Conservation (phyloP, 2,888 invertebrate genomes). For the Agrenia bidenticulata region DNA sequence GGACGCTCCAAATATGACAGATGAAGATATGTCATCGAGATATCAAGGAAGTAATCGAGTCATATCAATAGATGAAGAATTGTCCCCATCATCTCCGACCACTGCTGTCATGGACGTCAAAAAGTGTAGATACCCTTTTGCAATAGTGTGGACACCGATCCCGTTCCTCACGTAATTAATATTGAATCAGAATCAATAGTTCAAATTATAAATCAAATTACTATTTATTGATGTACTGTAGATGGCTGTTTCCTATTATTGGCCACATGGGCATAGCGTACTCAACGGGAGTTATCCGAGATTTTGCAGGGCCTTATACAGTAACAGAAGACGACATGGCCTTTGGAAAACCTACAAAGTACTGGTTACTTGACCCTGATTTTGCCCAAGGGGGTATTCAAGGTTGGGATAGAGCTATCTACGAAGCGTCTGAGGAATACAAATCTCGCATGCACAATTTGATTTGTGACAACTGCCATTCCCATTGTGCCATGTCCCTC, state of each 20-base stretch:
- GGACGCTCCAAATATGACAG: too few relatives aligned
- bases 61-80: not conserved
- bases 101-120: slow-evolving; percentile 55
- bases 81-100: not conserved
- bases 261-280: slow-evolving; percentile 97
- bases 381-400: slow-evolving; percentile 58
- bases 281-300: slow-evolving; percentile 82
- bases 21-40: too few relatives aligned
- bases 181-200: not conserved
- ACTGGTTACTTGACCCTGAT: slow-evolving; percentile 65
- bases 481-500: slow-evolving; percentile 91
- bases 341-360: slow-evolving; percentile 83
- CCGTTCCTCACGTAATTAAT: slow-evolving; percentile 77
- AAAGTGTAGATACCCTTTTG: slow-evolving; percentile 73
- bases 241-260: slow-evolving; percentile 94
- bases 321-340: slow-evolving; percentile 92
- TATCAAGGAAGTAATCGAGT: not conserved
- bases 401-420: slow-evolving; percentile 80
- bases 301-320: slow-evolving; percentile 95
- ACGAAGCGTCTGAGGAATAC: slow-evolving; percentile 92
- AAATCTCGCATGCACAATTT: slow-evolving; percentile 92
- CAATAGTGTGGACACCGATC: slow-evolving; percentile 96
- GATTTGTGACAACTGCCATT: slow-evolving; percentile 97
- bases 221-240: slow-evolving; percentile 56
- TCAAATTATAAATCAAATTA: not conserved